Conservation (phyloP, 2,888 invertebrate genomes). For the Drosophila incognita region DNA sequence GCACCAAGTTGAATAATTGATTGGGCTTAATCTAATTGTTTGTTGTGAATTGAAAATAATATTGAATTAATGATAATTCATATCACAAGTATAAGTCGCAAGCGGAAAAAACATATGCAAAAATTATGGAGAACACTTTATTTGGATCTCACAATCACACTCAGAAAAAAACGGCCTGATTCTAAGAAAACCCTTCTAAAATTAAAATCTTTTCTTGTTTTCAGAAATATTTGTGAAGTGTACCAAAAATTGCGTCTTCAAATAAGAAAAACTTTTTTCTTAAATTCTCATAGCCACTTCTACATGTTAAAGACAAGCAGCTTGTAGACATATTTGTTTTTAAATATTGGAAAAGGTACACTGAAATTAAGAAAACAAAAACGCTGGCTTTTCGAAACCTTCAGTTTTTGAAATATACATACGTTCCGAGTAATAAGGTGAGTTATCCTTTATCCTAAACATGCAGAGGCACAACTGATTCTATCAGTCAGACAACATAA, state of each 20-base stretch:
- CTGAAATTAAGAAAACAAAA: neutral
- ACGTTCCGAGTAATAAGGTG: neutral
- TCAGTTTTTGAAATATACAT: neutral
- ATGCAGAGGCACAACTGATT: neutral
- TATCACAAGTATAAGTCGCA: neutral
- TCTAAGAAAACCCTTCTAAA: neutral
- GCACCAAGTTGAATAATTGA: neutral
- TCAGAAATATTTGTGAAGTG: neutral
- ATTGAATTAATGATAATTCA: neutral
- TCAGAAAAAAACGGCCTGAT: neutral
- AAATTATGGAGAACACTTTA: neutral
- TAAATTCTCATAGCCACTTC: no score
- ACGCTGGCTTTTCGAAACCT: accelerated
- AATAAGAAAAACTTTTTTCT: neutral
- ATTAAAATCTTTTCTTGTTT: neutral
- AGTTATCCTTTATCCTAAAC: neutral
- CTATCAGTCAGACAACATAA: neutral
- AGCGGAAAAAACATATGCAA: neutral
- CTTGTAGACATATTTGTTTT: no score
- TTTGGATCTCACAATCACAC: neutral
- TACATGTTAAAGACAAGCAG: no score
- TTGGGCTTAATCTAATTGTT: neutral
- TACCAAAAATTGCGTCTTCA: neutral
- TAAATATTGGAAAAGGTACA: neutral
- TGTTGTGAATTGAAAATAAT: neutral